Evolutionary conservation across 2,797 vertebrate species (phyloP).

Genomic region (Spheniscus humboldti): DNA sequence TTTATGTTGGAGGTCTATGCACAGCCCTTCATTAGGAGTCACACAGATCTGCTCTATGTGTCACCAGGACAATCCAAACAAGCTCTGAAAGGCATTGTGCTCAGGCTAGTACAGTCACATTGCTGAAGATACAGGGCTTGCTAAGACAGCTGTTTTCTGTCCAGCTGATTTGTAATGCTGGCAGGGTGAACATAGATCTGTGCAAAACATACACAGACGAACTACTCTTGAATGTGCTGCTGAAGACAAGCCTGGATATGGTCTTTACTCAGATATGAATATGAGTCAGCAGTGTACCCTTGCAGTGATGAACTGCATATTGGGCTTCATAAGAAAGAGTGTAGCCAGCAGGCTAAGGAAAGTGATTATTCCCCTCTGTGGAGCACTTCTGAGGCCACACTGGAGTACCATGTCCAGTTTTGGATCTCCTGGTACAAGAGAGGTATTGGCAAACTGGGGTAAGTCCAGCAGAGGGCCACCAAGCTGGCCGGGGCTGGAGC

Average conservation of each 20-base stretch:
- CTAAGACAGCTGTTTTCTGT: background rate
- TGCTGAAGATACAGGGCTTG: background rate
- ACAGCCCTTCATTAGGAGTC: background rate
- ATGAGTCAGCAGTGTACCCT: background rate
- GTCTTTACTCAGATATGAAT: background rate
- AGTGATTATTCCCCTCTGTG: background rate
- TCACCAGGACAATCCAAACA: background rate
- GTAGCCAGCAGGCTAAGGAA: background rate
- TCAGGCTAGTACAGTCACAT: background rate
- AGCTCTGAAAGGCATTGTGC: background rate
- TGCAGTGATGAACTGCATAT: background rate
- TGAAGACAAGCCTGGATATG: background rate
- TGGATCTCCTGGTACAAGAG: background rate
- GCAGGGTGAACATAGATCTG: background rate
- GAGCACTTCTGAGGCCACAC: background rate
- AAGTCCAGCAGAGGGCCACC: background rate
- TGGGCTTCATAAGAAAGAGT: background rate
- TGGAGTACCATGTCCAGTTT: background rate
- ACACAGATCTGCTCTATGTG: background rate
- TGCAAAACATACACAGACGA: background rate
- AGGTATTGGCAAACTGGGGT: background rate
- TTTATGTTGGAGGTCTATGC: background rate
- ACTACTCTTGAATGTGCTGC: background rate
- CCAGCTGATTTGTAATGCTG: background rate
- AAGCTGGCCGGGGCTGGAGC: background rate